Conservation (phyloP, 2,113 vertebrate species). For the Speoplatyrhinus poulsoni region DNA sequence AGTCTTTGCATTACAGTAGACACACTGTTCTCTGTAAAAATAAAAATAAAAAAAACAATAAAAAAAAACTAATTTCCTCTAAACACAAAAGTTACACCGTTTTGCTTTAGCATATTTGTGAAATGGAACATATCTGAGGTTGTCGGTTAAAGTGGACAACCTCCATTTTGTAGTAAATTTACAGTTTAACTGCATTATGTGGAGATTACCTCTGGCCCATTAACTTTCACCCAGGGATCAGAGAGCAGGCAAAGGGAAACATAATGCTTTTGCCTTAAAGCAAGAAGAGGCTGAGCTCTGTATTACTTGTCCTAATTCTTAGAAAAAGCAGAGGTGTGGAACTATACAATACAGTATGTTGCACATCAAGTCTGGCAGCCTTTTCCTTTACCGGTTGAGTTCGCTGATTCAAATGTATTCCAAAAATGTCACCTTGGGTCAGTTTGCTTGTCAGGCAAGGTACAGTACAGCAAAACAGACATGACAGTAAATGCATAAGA, state of each 20-base stretch:
- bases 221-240: constrained; percentile 76
- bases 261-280: constrained; percentile 34
- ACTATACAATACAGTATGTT: background rate
- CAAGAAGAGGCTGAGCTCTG: constrained; percentile 28
- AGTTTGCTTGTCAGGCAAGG: constrained; percentile 42
- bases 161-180: constrained; percentile 73
- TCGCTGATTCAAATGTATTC: constrained; percentile 40
- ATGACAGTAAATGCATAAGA: constrained; percentile 30
- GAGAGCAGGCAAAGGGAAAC: constrained; percentile 51
- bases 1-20: background rate
- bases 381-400: constrained; percentile 23
- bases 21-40: background rate
- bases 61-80: background rate
- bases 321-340: background rate
- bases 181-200: constrained; percentile 79
- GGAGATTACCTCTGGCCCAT: constrained; percentile 79
- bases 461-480: constrained; percentile 22
- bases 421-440: constrained; percentile 38
- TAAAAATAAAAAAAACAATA: too few relatives aligned
- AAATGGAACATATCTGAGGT: constrained; percentile 62
- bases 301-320: constrained; percentile 23
- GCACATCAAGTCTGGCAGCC: background rate
- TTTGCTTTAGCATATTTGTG: constrained; percentile 54
- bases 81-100: constrained; percentile 13
- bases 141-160: constrained; percentile 72